Base-by-base conservation (phyloP, 2,888 invertebrate species). In the Oxyteleia sp. region DNA sequence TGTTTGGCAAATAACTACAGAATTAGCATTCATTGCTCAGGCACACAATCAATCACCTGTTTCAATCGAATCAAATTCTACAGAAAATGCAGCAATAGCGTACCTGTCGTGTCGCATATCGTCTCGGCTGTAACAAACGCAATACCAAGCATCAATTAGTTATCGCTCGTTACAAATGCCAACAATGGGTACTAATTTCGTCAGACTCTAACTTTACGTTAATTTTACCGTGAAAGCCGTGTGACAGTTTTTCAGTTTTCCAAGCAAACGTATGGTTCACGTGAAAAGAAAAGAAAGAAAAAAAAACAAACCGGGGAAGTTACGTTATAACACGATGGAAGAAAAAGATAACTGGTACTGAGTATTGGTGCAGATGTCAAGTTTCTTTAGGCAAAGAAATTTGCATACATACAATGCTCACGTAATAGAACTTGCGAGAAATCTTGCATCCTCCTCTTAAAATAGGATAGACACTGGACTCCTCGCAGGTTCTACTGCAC, bases 101-200 rank as follows among this genome's bases (percentile, higher is more conserved):
- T 93, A 93, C 93, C 93, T 93, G 92, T 93, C 93, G 90, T 93
- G 93, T 89, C 93, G 91, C 92, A 92, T 92, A 91, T 93, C 93
- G 90, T 93, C 93, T 92, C 93, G 92, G 93, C 93, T 93, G 93
- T 91, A 93, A 93, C 92, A 92, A 91, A 93, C 89, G 89, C 84
- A 92, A 92, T 87, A 91, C 88, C 86, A 92, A 74, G 88, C 82
- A 89, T 88, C 89, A 88, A 92, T 92, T 92, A 92, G 90, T 92
- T 86, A n/a, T 71, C 45, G 20, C 83, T 78, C 74, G n/a, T 75
- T 84, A 71, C 43, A 45, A 20, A 49, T n/a, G n/a, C 45, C 23
- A 51, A 78, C 64, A 76, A 20, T 26, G 29, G 23, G n/a, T n/a
- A n/a, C n/a, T n/a, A 64, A 26, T 63, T 75, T n/a, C 49, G 13